These are phyloP conservation scores for Lycaon pictus DNA, from an alignment of 2,113 vertebrate genomes.

Conservation along the genomic window DNA sequence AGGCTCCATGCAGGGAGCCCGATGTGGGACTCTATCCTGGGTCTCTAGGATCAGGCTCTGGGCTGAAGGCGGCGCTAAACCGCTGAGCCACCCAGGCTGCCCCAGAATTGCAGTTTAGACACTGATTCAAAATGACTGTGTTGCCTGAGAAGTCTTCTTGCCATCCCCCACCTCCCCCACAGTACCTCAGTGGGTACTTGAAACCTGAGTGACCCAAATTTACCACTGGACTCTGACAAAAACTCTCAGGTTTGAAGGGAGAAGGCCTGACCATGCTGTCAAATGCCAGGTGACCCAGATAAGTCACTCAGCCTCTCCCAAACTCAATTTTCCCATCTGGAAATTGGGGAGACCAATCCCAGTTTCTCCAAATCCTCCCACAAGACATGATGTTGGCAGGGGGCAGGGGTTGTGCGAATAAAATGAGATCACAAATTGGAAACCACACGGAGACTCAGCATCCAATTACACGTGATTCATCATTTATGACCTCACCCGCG, in stretches of 20 bases:
- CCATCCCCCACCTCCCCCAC: background rate
- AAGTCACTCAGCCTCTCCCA: background rate
- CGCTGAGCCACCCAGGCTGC: no score
- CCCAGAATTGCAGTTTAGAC: background rate
- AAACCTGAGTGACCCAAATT: background rate
- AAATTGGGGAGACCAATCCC: constrained; percentile 48
- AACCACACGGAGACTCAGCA: background rate
- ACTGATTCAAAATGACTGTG: background rate
- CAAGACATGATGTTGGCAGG: constrained; percentile 40
- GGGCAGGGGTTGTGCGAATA: background rate
- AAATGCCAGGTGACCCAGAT: background rate
- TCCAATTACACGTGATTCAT: constrained; percentile 76
- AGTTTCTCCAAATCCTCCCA: constrained; percentile 61
- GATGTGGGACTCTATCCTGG: no score
- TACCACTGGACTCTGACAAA: background rate
- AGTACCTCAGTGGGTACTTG: background rate
- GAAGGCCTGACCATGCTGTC: background rate
- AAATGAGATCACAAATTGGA: constrained; percentile 78
- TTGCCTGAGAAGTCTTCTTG: background rate
- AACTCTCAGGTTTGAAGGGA: background rate
- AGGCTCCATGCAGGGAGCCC: no score
- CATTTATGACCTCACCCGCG: constrained; percentile 60
- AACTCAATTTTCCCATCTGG: constrained; percentile 65
- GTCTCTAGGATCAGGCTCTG: no score
- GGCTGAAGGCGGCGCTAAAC: no score